These are phyloP conservation scores for Styela clava DNA, from an alignment of 23 tunicate genomes.

Conservation along the genomic window DNA sequence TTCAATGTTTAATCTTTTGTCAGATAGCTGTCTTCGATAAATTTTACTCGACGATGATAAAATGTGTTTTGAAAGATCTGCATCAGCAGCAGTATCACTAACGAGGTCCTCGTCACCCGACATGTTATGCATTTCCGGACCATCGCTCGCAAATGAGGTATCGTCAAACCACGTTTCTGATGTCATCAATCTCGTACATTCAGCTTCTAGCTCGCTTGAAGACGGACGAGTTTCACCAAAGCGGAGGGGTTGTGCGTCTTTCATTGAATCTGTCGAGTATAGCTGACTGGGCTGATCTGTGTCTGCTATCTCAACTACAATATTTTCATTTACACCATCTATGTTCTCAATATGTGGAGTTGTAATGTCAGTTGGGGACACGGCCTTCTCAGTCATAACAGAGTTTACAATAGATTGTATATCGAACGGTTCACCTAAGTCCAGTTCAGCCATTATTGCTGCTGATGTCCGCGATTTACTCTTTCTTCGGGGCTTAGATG, in stretches of 20 bases:
- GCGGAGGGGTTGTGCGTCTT: not conserved
- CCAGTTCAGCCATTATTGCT: not conserved
- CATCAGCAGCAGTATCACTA: not conserved
- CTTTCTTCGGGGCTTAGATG: not conserved
- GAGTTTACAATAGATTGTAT: slow-evolving; percentile 9
- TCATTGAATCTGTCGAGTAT: not conserved
- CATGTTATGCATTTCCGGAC: not conserved
- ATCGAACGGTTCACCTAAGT: slow-evolving; percentile 6
- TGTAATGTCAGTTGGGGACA: not conserved
- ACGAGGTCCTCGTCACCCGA: not conserved
- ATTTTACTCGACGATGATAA: not conserved
- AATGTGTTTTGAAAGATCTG: not conserved
- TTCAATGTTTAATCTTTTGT: not conserved
- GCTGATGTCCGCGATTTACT: not conserved
- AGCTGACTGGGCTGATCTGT: not conserved
- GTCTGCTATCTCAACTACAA: not conserved
- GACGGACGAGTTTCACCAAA: not conserved
- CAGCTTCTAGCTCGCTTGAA: not conserved
- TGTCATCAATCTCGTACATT: not conserved
- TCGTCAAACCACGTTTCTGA: not conserved
- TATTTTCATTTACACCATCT: not conserved
- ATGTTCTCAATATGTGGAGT: not conserved
- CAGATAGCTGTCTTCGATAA: not conserved
- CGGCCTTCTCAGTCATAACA: not conserved
- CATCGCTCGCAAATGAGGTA: not conserved